phyloP scores from a whole-genome alignment of 2,888 invertebrate species.

The Cerastis leucographa region DNA sequence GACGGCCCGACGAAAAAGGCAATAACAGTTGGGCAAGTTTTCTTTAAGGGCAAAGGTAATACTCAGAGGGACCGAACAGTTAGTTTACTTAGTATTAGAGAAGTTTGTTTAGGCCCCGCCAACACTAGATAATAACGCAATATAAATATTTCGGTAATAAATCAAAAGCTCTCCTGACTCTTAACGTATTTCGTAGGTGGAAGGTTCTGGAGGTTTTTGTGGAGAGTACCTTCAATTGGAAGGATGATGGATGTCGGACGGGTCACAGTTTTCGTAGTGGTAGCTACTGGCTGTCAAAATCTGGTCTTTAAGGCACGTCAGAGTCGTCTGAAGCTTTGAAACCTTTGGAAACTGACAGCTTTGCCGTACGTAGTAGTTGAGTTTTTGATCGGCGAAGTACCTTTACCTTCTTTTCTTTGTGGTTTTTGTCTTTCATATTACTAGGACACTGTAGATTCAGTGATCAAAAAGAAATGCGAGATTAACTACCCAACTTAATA shows the following conservation, averaged over 20 bases:
- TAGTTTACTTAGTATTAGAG: slow-evolving; percentile 85
- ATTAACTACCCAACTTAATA: background rate
- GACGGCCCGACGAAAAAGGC: slow-evolving; percentile 78
- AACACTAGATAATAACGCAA: slow-evolving; percentile 84
- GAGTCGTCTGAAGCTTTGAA: slow-evolving; percentile 11
- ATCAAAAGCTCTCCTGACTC: slow-evolving; percentile 70
- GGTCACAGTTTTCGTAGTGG: slow-evolving; percentile 14
- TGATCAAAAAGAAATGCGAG: background rate
- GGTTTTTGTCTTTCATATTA: background rate
- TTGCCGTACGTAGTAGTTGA: background rate
- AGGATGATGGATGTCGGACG: slow-evolving; percentile 41
- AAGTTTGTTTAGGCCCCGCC: slow-evolving; percentile 83
- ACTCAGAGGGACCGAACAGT: slow-evolving; percentile 80
- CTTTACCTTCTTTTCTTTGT: no score
- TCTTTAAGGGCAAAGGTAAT: slow-evolving; percentile 83
- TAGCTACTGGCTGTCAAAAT: slow-evolving; percentile 9
- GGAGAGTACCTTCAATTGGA: slow-evolving; percentile 47
- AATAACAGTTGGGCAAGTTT: slow-evolving; percentile 83
- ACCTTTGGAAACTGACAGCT: slow-evolving; percentile 24
- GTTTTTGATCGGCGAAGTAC: background rate
- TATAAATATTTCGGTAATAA: slow-evolving; percentile 83
- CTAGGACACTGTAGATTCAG: background rate
- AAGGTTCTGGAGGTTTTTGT: slow-evolving; percentile 25
- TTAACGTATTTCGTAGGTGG: slow-evolving; percentile 22
- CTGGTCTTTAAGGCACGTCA: slow-evolving; percentile 30